Evolutionary conservation across 1,140 invertebrate genomes (phyloP).

Genomic region (Tetragonula clypearis): DNA sequence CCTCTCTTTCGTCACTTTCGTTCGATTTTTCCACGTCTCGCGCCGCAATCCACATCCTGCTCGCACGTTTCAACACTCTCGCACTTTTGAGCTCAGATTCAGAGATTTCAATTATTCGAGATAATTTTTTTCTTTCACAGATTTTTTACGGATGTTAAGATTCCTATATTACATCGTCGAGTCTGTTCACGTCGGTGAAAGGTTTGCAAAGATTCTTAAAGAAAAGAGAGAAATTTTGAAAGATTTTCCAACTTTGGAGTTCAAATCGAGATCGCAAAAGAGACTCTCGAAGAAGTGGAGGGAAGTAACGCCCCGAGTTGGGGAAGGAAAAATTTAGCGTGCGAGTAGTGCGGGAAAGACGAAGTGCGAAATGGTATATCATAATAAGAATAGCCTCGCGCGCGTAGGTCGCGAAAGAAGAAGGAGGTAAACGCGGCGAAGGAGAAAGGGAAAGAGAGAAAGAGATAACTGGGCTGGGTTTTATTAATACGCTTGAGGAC

Average conservation of each 20-base stretch:
- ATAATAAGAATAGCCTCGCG: slow-evolving; percentile 61
- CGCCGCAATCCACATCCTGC: neutral
- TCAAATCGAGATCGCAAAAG: too few species aligned
- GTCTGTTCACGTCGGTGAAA: too few species aligned
- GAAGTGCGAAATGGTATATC: slow-evolving; percentile 27
- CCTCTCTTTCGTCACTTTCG: neutral
- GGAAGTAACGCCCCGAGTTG: slow-evolving; percentile 20
- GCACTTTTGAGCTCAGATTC: too few species aligned
- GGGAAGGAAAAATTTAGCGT: slow-evolving; percentile 49
- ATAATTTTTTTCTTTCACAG: too few species aligned
- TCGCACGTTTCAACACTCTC: too few species aligned
- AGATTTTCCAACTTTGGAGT: too few species aligned
- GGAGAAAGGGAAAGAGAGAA: neutral
- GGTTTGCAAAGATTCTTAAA: too few species aligned
- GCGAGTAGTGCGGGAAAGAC: slow-evolving; percentile 44
- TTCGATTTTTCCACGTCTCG: neutral
- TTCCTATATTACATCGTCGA: too few species aligned
- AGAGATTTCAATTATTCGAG: too few species aligned
- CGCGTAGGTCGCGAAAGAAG: slow-evolving; percentile 42
- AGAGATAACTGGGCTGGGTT: slow-evolving; percentile 71
- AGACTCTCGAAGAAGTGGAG: slow-evolving; percentile 6
- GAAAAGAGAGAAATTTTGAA: too few species aligned
- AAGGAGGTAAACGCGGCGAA: slow-evolving; percentile 20
- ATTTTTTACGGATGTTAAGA: too few species aligned
- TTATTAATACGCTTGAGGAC: slow-evolving; percentile 81